Evolutionary conservation across 2,888 invertebrate genomes (phyloP), one percentile per base, ranked within the genome.

Genomic region (Automeris io): DNA sequence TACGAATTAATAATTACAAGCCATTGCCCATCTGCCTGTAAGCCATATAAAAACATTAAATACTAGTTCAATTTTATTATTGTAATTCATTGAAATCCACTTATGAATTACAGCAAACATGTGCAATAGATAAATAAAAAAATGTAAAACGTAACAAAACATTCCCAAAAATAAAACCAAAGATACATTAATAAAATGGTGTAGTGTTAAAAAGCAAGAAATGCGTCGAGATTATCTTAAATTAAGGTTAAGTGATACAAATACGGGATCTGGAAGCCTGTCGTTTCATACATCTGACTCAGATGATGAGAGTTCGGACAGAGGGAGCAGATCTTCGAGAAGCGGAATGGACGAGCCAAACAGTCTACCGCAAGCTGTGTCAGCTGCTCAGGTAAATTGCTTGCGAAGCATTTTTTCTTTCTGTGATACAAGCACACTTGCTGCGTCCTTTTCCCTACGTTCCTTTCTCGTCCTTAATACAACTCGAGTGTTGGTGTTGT

Each of bases 211-310:
- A 44, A 39, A 46, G 25, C 36, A 32, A 33, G 70, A 57, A 53
- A 83, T 83, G 80, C 75, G 83, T 43, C 79, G 87, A 22, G 88
- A 87, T 51, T 77, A 77, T 45, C 66, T 87, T 25, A 81, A 80
- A 47, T 57, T 88, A 47, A 68, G 86, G 49, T 74, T 88, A 18
- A 87, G 82, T 47, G 87, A 87, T 46, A 85, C 86, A 0, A 77
- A 64, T 43, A 75, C 80, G 0, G 70, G 70, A 35, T 57, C 74
- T 5, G 62, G 68, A 16, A 73, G 62, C 37, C 60, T 71, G 1
- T 78, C 79, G 16, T 71, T 77, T 46, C 80, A 78, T 40, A 70
- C 73, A 2, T 83, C 85, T 8, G 82, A 86, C 50, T 85, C 85
- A 9, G 86, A 86, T 35, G 85, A 87, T 46, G 85, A 86, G 40